Conservation (phyloP, 64 coral and sea anemone species). For the Montipora efflorescens region DNA sequence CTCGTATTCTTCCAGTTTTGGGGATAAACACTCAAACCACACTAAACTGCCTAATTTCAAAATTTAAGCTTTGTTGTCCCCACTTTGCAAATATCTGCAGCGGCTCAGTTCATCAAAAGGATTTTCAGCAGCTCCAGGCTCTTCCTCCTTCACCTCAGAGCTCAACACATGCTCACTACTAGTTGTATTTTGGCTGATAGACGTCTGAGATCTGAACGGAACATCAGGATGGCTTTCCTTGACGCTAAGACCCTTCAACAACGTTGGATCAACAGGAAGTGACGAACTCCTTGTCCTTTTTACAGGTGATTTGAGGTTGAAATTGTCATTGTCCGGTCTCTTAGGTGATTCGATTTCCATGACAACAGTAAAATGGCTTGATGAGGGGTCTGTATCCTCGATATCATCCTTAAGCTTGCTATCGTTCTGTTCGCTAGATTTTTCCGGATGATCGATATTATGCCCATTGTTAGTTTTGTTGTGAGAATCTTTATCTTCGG, state of each 20-base stretch:
- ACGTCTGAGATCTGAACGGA: background rate
- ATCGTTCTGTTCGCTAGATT: background rate
- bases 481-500: background rate
- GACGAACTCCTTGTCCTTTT: conserved; percentile 27
- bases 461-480: too few relatives aligned
- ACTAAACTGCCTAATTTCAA: background rate
- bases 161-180: background rate
- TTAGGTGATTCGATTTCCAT: background rate
- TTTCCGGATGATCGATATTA: background rate
- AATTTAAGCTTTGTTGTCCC: background rate
- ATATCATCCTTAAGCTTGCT: background rate
- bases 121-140: background rate
- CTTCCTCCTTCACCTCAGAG: background rate
- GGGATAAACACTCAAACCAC: too few relatives aligned
- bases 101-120: background rate
- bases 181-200: background rate
- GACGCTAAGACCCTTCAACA: background rate
- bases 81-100: background rate
- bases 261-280: conserved; percentile 4
- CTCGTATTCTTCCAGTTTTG: too few relatives aligned
- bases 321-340: background rate
- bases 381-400: background rate
- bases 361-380: background rate
- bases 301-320: background rate
- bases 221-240: background rate